Evolutionary conservation across 2,888 invertebrate genomes (phyloP).

Genomic region (Sepioteuthis lessoniana): DNA sequence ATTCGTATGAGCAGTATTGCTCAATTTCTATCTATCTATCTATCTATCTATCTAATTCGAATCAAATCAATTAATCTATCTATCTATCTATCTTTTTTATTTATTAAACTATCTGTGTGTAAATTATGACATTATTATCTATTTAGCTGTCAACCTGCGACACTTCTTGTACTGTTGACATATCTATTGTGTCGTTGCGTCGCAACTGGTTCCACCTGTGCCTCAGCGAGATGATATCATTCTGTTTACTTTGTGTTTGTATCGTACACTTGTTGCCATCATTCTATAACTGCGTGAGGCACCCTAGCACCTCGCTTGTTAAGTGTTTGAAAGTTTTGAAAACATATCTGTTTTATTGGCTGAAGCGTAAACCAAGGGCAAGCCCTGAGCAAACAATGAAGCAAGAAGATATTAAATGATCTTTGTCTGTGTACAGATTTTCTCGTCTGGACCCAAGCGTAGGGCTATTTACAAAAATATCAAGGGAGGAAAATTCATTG

Average conservation of each 20-base stretch:
- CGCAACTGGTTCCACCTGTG: conserved; percentile 18
- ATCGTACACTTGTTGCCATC: background rate
- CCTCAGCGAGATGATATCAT: background rate
- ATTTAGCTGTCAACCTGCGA: too few species aligned
- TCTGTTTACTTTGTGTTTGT: background rate
- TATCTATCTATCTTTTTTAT: too few species aligned
- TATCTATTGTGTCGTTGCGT: background rate
- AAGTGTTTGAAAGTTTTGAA: background rate
- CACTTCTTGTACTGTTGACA: too few species aligned
- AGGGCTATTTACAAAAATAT: too few species aligned
- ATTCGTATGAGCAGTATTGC: too few species aligned
- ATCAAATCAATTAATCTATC: too few species aligned
- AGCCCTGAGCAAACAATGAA: background rate
- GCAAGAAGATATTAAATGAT: background rate
- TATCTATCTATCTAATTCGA: too few species aligned
- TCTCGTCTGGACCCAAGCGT: background rate
- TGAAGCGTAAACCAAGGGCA: background rate
- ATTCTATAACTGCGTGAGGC: background rate
- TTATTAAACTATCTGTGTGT: too few species aligned
- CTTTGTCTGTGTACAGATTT: background rate
- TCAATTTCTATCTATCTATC: too few species aligned
- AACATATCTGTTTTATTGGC: background rate
- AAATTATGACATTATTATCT: too few species aligned
- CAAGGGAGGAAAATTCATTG: too few species aligned
- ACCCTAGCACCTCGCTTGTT: background rate